Conservation (phyloP, 2,797 vertebrate species). For the Gobionotothen gibberifrons region DNA sequence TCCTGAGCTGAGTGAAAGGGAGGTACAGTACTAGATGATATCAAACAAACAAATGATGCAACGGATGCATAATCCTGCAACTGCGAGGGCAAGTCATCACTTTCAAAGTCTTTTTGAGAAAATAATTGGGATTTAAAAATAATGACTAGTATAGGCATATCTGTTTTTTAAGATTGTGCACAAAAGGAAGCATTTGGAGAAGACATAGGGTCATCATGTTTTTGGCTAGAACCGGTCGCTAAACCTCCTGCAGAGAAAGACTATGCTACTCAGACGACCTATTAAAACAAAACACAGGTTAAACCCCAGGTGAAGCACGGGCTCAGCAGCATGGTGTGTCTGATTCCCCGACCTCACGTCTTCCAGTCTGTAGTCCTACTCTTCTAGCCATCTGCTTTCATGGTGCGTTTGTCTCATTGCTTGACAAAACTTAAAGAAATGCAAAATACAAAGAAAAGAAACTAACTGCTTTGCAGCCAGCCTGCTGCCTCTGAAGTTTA, state of each 20-base stretch:
- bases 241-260: slow-evolving; percentile 5
- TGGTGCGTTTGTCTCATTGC: slow-evolving; percentile 7
- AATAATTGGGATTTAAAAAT: neutral
- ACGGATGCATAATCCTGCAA: slow-evolving; percentile 1
- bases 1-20: slow-evolving; percentile 1
- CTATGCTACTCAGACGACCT: neutral
- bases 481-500: slow-evolving; percentile 55
- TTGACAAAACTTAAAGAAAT: slow-evolving; percentile 1
- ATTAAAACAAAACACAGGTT: slow-evolving; percentile 12
- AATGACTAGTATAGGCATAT: neutral
- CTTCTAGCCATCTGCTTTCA: slow-evolving; percentile 19
- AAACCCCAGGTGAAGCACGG: slow-evolving; percentile 31
- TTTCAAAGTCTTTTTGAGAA: neutral
- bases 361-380: neutral
- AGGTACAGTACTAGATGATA: neutral
- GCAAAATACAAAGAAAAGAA: slow-evolving; percentile 28
- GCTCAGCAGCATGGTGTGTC: slow-evolving; percentile 9
- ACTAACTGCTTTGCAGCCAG: neutral
- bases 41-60: neutral
- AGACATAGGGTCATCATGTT: slow-evolving; percentile 61
- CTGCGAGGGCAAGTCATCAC: neutral
- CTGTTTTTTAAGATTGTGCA: neutral
- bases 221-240: neutral
- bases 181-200: slow-evolving; percentile 5
- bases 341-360: neutral